Evolutionary conservation across 2,888 invertebrate genomes (phyloP), one percentile per base, ranked within the genome.

Genomic region (Parnassius glacialis): DNA sequence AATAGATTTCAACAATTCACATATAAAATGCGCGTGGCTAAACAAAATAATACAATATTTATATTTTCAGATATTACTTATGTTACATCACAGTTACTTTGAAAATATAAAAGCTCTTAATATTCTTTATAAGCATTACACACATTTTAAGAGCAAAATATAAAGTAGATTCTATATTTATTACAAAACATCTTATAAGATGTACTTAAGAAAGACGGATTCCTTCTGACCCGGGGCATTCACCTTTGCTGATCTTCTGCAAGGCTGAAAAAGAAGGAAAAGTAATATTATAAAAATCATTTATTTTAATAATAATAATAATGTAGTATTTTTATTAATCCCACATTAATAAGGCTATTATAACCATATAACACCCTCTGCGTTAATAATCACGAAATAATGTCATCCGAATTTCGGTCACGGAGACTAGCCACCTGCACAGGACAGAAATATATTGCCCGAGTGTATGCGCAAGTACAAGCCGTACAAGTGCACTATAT

Each of bases 221-320:
- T 61, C 93, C 93, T 11, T 92, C 92, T 44, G 94, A 92, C 63
- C 93, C 93, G 43, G 93, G 88, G 70, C 94, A 95, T 78, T 93
- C 93, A 59, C 94, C 94, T 72, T 93, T 92, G 80, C 92, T 93
- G 71, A 94, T 86, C 70, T 92, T 84, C 41, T 85, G 85, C 67
- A 94, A 81, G 72, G 92, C 94, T 94, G 89, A 43, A 93, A 90
- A 68, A 64, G 74, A 69, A 85, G 73, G 55, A 64, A 64, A 72
- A 69, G 62, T 44, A 43, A 60, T 59, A 25, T 55, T 57, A 55
- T 52, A 25, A 20, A 45, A 12, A 11, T 12, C 11, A 45, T n/a
- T 12, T 45, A 12, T 45, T 12, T 3, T 2, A 34, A 34, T 34
- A 34, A 34, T 7, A 34, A 5, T 34, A 34, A 34, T 34, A 34